Conservation (phyloP, 1,140 invertebrate species). For the Tetranychus cinnabarinus region DNA sequence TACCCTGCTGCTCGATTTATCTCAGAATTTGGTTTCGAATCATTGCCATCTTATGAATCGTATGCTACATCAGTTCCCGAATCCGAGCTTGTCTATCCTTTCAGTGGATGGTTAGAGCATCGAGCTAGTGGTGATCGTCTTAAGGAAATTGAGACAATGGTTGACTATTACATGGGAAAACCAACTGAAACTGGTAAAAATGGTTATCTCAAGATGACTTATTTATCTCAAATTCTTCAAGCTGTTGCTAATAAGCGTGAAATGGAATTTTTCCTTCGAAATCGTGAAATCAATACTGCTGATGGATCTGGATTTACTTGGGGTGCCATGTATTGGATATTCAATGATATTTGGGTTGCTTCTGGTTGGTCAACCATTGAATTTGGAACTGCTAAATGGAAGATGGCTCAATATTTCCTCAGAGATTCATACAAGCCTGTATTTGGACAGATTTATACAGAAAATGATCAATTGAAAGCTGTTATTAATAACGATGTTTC, state of each 20-base stretch:
- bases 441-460: too few species aligned
- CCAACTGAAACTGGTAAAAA: slow-evolving; percentile 9
- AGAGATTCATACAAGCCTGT: too few species aligned
- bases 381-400: slow-evolving; percentile 46
- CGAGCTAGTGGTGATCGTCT: slow-evolving; percentile 47
- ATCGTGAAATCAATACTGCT: slow-evolving; percentile 13
- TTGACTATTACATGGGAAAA: not conserved
- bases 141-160: not conserved
- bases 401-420: slow-evolving; percentile 69
- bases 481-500: too few species aligned
- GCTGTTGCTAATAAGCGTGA: slow-evolving; percentile 59
- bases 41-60: slow-evolving; percentile 43
- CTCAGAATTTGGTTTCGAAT: slow-evolving; percentile 92
- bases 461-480: too few species aligned
- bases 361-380: slow-evolving; percentile 87
- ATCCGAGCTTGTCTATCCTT: slow-evolving; percentile 32
- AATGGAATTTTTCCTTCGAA: slow-evolving; percentile 63
- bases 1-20: slow-evolving; percentile 62
- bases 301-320: slow-evolving; percentile 46
- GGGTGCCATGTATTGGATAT: slow-evolving; percentile 97
- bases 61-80: slow-evolving; percentile 27
- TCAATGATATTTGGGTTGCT: slow-evolving; percentile 95
- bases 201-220: slow-evolving; percentile 24
- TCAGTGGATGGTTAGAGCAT: slow-evolving; percentile 36
- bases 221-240: slow-evolving; percentile 33